Base-by-base conservation (phyloP, 2,113 vertebrate species). In the Pseudorasbora parva region DNA sequence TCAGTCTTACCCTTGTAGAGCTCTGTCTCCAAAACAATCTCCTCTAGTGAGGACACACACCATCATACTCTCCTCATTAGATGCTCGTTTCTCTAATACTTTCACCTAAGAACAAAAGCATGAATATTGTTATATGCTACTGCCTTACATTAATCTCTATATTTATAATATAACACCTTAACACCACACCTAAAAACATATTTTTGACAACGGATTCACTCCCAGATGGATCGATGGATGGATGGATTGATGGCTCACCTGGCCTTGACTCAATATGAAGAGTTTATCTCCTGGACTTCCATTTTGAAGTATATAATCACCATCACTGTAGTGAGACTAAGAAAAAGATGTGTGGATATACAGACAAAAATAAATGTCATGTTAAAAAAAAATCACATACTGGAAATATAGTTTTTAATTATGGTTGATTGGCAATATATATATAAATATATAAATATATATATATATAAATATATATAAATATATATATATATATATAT, bases 1-100 rank as follows among this genome's bases (percentile, higher is more conserved):
- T 30, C 2, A 79, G 21, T 51, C 90, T 91, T 86, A 94, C 94
- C 93, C 92, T 86, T 87, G 91, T 27, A 93, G 89, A 81, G 91
- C 90, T 83, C 91, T 91, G 87, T 95, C 94, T 86, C 94, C 94
- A 88, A 95, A 95, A 91, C 94, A 93, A 56, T 93, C 89, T 71
- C 88, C 89, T 77, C 91, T 90, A 19, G 89, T 91, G 10, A 95
- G 91, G 74, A 86, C 82, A 21, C 88, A 91, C 30, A 94, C 86
- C 25, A 90, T 69, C 0, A 69, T 72, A 56, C 89, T 89, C 75
- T 94, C 93, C 14, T 92, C 94, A 21, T 68, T 82, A n/a, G 87
- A 86, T 0, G 80, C 60, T 78, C 87, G 92, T 84, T 89, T 92
- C 76, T 93, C 92, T 19, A 90, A 91, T 81, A 95, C 89, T 57